Conservation (phyloP, 2,888 invertebrate genomes). For the Amphimallon solstitiale region DNA sequence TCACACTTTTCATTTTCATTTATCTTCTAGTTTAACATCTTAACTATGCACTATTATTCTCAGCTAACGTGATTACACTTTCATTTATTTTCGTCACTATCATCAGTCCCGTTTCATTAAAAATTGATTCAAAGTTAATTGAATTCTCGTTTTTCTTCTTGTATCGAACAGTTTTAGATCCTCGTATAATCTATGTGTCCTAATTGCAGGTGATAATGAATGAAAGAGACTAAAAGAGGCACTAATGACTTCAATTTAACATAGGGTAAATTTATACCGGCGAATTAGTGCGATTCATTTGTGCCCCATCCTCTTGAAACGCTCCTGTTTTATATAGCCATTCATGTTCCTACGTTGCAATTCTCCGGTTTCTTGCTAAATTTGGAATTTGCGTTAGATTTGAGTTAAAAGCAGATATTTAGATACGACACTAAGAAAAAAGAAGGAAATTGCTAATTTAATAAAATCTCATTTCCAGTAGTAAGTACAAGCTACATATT, state of each 20-base stretch:
- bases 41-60: too few relatives aligned
- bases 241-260: conserved; percentile 34
- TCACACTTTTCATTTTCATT: too few relatives aligned
- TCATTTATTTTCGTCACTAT: too few relatives aligned
- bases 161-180: conserved; percentile 2
- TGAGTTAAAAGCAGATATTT: too few relatives aligned
- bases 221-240: conserved; percentile 35
- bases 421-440: too few relatives aligned
- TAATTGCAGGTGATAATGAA: conserved; percentile 40
- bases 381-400: neutral
- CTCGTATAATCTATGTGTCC: conserved; percentile 18
- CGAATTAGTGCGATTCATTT: conserved; percentile 37
- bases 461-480: too few relatives aligned
- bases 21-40: too few relatives aligned
- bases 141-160: conserved; percentile 19
- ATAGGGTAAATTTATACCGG: conserved; percentile 19
- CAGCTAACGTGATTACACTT: too few relatives aligned
- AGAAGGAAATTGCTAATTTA: too few relatives aligned
- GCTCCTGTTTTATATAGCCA: neutral
- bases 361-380: neutral
- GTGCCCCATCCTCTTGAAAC: neutral
- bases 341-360: neutral
- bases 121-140: conserved; percentile 19
- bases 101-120: neutral
- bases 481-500: too few relatives aligned